Conservation (phyloP, 2,888 invertebrate genomes). For the Seladonia tumulorum region DNA sequence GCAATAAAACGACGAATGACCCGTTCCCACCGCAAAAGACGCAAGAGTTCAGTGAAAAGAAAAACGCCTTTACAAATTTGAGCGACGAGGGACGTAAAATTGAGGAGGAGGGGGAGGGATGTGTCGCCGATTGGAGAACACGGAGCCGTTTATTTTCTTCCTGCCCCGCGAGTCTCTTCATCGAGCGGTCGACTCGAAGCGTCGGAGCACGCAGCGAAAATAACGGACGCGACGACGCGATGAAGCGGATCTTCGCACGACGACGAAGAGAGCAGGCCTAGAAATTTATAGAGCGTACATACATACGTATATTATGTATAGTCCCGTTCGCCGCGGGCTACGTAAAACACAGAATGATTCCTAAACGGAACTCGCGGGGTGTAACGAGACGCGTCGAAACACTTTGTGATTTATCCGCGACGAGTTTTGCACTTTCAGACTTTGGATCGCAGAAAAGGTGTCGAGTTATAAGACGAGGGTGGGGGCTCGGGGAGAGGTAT, state of each 20-base stretch:
- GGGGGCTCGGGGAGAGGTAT: background rate
- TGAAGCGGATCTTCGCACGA: slow-evolving; percentile 61
- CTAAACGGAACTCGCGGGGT: slow-evolving; percentile 48
- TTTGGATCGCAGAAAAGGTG: background rate
- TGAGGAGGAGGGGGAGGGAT: background rate
- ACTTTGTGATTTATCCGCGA: slow-evolving; percentile 26
- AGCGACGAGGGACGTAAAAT: background rate
- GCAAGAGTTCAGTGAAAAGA: background rate
- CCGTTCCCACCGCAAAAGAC: background rate
- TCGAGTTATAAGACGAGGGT: slow-evolving; percentile 17
- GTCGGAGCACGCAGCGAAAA: slow-evolving; percentile 42
- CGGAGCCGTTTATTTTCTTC: slow-evolving; percentile 60
- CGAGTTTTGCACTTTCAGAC: slow-evolving; percentile 64
- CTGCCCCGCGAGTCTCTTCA: slow-evolving; percentile 67
- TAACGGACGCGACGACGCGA: slow-evolving; percentile 31
- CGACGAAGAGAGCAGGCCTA: slow-evolving; percentile 74
- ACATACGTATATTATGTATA: slow-evolving; percentile 34
- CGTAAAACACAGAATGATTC: slow-evolving; percentile 46
- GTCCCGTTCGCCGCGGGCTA: slow-evolving; percentile 62
- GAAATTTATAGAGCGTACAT: slow-evolving; percentile 66
- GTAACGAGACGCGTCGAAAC: slow-evolving; percentile 60
- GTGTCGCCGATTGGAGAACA: slow-evolving; percentile 58
- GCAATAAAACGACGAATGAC: slow-evolving; percentile 19
- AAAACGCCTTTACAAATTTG: background rate
- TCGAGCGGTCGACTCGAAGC: slow-evolving; percentile 50